Conservation (phyloP, 1,140 invertebrate species). For the Elymnias hypermnestra region DNA sequence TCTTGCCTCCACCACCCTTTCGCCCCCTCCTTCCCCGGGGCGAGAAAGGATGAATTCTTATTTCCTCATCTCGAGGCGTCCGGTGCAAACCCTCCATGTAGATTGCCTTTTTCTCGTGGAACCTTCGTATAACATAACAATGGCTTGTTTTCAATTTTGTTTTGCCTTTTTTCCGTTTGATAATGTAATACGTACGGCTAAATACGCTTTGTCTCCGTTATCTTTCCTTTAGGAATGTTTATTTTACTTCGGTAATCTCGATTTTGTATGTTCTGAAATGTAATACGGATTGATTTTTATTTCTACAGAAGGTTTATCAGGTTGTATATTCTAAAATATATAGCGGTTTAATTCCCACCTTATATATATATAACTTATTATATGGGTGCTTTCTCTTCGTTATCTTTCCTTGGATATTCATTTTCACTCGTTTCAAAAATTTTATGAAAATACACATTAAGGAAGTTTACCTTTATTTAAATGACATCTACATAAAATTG, state of each 20-base stretch:
- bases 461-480: no score
- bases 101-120: constrained; percentile 71
- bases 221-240: background rate
- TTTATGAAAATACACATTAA: no score
- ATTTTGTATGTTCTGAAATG: constrained; percentile 4
- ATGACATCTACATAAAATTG: no score
- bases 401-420: no score
- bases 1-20: constrained; percentile 55
- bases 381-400: no score
- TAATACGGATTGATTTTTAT: background rate
- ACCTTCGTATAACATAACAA: constrained; percentile 72
- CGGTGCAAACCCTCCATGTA: constrained; percentile 68
- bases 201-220: constrained; percentile 4
- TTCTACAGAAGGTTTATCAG: no score
- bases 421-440: no score
- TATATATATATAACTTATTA: no score
- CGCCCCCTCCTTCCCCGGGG: constrained; percentile 35
- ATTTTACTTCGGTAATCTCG: background rate
- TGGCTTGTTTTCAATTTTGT: constrained; percentile 74
- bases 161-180: constrained; percentile 48
- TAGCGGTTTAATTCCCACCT: no score
- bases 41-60: constrained; percentile 76
- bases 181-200: constrained; percentile 34
- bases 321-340: no score
- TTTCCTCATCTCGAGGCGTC: constrained; percentile 72